Evolutionary conservation across 1,140 invertebrate genomes (phyloP).

Genomic region (Drosophila ananassae): DNA sequence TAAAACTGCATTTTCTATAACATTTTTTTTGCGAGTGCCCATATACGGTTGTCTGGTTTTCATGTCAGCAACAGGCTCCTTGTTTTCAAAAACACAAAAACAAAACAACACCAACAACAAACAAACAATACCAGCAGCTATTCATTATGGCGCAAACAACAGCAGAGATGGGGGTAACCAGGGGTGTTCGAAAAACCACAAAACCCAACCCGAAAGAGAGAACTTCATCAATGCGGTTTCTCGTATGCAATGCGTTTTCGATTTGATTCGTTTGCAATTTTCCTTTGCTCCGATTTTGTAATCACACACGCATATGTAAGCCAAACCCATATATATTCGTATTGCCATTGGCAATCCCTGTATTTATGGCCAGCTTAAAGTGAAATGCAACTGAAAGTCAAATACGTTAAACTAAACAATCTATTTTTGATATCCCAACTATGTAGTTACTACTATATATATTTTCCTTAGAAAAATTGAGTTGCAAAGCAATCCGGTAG

Average conservation of each 20-base stretch:
- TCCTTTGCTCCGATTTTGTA: slow-evolving; percentile 33
- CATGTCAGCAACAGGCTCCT: slow-evolving; percentile 65
- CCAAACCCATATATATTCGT: slow-evolving; percentile 14
- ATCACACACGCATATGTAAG: slow-evolving; percentile 13
- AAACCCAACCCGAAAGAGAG: slow-evolving; percentile 22
- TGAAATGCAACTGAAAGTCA: slow-evolving; percentile 24
- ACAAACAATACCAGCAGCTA: slow-evolving; percentile 36
- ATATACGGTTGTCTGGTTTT: slow-evolving; percentile 11
- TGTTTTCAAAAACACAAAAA: slow-evolving; percentile 18
- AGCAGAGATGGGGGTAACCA: slow-evolving; percentile 2
- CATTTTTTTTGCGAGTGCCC: not conserved
- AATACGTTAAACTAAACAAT: slow-evolving; percentile 14
- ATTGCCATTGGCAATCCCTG: slow-evolving; percentile 10
- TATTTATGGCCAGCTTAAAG: slow-evolving; percentile 31
- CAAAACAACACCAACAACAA: not conserved
- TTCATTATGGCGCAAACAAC: slow-evolving; percentile 59
- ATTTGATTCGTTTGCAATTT: slow-evolving; percentile 41
- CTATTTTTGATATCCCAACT: slow-evolving; percentile 22
- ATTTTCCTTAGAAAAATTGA: slow-evolving; percentile 4
- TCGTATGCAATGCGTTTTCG: slow-evolving; percentile 37
- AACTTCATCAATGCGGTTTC: slow-evolving; percentile 57
- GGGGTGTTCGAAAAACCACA: slow-evolving; percentile 25
- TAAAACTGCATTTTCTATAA: not conserved
- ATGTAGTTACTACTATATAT: not conserved
- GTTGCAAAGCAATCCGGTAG: slow-evolving; percentile 20